Evolutionary conservation across 2,888 invertebrate genomes (phyloP).

Genomic region (Latheticus oryzae): DNA sequence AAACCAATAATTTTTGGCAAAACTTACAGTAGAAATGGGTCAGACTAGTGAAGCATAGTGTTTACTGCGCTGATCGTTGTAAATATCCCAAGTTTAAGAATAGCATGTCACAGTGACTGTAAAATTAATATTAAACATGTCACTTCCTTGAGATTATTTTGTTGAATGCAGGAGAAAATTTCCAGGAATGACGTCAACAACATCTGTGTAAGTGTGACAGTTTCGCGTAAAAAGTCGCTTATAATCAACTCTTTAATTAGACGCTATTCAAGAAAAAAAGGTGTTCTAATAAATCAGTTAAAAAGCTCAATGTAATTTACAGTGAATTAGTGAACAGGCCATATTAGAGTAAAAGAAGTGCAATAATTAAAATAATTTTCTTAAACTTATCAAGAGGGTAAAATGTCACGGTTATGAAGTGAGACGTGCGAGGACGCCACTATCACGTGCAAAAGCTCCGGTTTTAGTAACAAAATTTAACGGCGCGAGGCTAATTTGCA

Average conservation of each 20-base stretch:
- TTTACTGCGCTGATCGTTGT: slow-evolving; percentile 9
- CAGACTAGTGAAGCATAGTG: slow-evolving; percentile 5
- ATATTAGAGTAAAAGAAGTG: slow-evolving; percentile 48
- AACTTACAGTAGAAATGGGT: too few species aligned
- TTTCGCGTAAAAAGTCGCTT: slow-evolving; percentile 24
- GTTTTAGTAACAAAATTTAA: slow-evolving; percentile 62
- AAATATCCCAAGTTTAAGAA: slow-evolving; percentile 12
- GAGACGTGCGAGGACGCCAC: slow-evolving; percentile 53
- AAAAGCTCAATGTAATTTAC: slow-evolving; percentile 23
- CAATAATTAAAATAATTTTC: slow-evolving; percentile 49
- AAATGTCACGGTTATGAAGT: slow-evolving; percentile 51
- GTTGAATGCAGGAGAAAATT: slow-evolving; percentile 18
- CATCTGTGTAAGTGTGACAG: slow-evolving; percentile 27
- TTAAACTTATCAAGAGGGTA: slow-evolving; percentile 46
- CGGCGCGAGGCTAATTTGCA: slow-evolving; percentile 63
- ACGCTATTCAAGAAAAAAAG: slow-evolving; percentile 21
- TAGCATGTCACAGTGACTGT: slow-evolving; percentile 13
- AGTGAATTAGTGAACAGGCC: slow-evolving; percentile 23
- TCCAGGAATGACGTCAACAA: slow-evolving; percentile 11
- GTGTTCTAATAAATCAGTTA: slow-evolving; percentile 7
- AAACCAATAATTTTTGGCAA: too few species aligned
- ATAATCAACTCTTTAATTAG: slow-evolving; percentile 41
- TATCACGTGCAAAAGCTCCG: slow-evolving; percentile 58
- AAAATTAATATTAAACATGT: slow-evolving; percentile 31
- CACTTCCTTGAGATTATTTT: slow-evolving; percentile 15